Conservation (phyloP, 2,888 invertebrate species). For the Hofmannophila pseudospretella region DNA sequence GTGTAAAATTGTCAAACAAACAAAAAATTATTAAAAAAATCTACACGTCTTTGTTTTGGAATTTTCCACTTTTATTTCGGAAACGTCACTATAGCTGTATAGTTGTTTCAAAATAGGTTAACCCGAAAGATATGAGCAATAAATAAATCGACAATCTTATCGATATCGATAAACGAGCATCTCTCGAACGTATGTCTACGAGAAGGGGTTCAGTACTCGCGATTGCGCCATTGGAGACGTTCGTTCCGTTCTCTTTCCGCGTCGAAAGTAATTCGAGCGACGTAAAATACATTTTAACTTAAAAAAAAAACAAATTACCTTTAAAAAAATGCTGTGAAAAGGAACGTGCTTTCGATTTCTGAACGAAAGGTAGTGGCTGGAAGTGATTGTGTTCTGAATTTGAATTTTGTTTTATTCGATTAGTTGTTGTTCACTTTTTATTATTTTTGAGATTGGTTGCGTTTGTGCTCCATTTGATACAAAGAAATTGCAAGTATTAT, state of each 20-base stretch:
- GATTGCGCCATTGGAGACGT: constrained; percentile 12
- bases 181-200: neutral
- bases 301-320: neutral
- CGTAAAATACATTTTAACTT: neutral
- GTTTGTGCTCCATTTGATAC: neutral
- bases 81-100: no score
- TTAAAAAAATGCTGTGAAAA: no score
- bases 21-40: no score
- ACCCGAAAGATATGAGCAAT: no score
- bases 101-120: no score
- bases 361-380: neutral
- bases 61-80: no score
- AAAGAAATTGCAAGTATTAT: no score
- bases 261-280: constrained; percentile 11
- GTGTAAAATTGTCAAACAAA: no score
- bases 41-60: no score
- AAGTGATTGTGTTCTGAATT: neutral
- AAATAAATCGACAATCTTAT: no score
- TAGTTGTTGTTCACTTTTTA: neutral
- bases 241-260: constrained; percentile 10
- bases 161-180: neutral
- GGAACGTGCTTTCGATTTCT: neutral
- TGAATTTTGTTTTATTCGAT: neutral
- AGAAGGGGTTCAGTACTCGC: constrained; percentile 10
- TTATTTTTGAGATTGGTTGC: neutral